Evolutionary conservation across 2,888 invertebrate genomes (phyloP).

Genomic region (Diloba caeruleocephala): DNA sequence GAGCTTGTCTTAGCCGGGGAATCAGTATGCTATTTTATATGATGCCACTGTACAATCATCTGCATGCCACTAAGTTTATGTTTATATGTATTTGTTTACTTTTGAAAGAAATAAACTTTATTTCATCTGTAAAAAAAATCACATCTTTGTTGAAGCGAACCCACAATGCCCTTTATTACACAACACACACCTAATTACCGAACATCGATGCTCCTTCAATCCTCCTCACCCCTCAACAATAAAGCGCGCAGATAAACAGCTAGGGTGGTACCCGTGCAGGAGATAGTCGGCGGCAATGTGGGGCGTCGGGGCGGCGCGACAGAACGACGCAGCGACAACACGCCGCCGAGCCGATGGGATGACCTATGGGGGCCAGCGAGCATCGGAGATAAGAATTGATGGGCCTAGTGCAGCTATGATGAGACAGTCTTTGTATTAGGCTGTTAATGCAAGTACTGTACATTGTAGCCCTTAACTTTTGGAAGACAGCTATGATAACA

Average conservation of each 20-base stretch:
- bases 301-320: conserved; percentile 49
- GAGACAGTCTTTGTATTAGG: too few species aligned
- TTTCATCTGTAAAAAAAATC: too few species aligned
- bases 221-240: conserved; percentile 20
- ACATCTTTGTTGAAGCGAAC: too few species aligned
- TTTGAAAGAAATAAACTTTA: too few species aligned
- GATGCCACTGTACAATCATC: too few species aligned
- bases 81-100: too few species aligned
- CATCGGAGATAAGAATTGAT: conserved; percentile 36
- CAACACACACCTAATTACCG: conserved; percentile 14
- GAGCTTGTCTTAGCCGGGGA: too few species aligned
- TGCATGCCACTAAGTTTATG: too few species aligned
- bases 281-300: conserved; percentile 41
- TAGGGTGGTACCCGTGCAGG: conserved; percentile 10
- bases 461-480: too few species aligned
- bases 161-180: background rate
- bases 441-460: too few species aligned
- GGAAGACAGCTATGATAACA: too few species aligned
- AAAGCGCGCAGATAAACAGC: conserved; percentile 45
- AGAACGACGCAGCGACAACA: conserved; percentile 31
- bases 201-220: conserved; percentile 9
- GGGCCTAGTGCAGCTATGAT: conserved; percentile 26
- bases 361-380: conserved; percentile 39
- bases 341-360: conserved; percentile 37
- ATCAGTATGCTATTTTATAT: too few species aligned